Evolutionary conservation across 2,888 invertebrate species (phyloP).

Genomic region (Dendrolimus pini): DNA sequence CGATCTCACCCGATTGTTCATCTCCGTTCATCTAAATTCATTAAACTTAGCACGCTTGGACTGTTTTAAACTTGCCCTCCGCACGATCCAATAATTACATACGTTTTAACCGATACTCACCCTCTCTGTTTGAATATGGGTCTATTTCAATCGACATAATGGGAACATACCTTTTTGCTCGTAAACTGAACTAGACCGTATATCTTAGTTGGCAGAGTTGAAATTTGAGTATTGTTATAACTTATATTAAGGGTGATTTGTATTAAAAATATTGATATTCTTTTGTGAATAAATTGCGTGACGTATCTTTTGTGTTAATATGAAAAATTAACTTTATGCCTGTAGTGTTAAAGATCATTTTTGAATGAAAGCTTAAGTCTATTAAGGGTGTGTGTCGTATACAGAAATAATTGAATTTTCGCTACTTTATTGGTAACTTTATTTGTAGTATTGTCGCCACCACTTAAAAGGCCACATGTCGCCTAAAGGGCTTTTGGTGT

Average conservation of each 20-base stretch:
- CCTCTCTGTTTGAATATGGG: conserved; percentile 69
- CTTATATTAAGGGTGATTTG: background rate
- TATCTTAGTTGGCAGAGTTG: conserved; percentile 3
- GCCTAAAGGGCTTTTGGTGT: conserved; percentile 61
- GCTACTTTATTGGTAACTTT: conserved; percentile 65
- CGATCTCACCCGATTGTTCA: conserved; percentile 37
- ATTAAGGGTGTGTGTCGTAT: conserved; percentile 29
- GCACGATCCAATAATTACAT: conserved; percentile 66
- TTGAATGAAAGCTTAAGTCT: conserved; percentile 4
- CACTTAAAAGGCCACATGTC: conserved; percentile 75
- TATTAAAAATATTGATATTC: background rate
- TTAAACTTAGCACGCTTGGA: conserved; percentile 62
- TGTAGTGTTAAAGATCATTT: conserved; percentile 4
- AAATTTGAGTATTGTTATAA: background rate
- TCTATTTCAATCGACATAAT: conserved; percentile 60
- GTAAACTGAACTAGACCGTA: conserved; percentile 5
- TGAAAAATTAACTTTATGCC: conserved; percentile 10
- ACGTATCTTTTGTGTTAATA: no score
- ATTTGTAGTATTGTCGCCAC: conserved; percentile 74
- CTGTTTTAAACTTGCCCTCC: conserved; percentile 46
- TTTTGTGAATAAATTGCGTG: conserved; percentile 9
- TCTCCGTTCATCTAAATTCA: conserved; percentile 56
- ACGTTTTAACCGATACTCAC: conserved; percentile 68
- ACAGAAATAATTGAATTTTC: conserved; percentile 50
- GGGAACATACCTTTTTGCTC: background rate